A percentile compares a stretch with the other conserved stretches of the same genome.
Evolutionary conservation across 2,797 vertebrate species (phyloP).

Genomic region (Hydrophis major): DNA sequence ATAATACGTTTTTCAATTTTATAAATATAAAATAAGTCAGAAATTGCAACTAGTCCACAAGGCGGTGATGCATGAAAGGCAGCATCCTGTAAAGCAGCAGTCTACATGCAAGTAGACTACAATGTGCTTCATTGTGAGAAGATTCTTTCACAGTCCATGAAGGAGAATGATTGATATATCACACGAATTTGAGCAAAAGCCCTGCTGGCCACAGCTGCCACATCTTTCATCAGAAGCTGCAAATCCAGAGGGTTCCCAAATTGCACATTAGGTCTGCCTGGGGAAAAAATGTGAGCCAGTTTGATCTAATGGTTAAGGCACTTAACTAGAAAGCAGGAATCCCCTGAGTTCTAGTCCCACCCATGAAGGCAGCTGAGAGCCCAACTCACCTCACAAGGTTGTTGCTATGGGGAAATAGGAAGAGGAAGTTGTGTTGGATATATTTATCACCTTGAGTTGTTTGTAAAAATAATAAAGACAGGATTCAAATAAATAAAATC

Average conservation of each 20-base stretch:
- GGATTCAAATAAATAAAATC: background rate
- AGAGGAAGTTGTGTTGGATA: background rate
- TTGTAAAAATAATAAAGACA: background rate
- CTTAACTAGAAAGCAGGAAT: background rate
- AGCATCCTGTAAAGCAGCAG: background rate
- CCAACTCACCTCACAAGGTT: background rate
- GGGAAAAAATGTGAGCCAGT: background rate
- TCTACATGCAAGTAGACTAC: background rate
- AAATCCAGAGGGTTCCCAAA: background rate
- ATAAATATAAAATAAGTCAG: background rate
- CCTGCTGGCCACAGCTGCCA: background rate
- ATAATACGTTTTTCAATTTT: background rate
- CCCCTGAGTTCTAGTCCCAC: background rate
- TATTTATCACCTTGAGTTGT: background rate
- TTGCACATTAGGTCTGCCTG: background rate
- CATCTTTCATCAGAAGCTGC: background rate
- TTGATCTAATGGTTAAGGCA: background rate
- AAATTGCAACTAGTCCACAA: background rate
- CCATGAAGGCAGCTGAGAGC: background rate
- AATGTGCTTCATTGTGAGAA: background rate
- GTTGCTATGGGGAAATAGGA: background rate
- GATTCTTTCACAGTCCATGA: background rate
- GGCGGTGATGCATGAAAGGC: background rate
- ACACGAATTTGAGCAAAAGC: background rate
- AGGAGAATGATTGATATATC: background rate